Evolutionary conservation across 2,797 vertebrate genomes (phyloP).

Genomic region (Coregonus sp.): DNA sequence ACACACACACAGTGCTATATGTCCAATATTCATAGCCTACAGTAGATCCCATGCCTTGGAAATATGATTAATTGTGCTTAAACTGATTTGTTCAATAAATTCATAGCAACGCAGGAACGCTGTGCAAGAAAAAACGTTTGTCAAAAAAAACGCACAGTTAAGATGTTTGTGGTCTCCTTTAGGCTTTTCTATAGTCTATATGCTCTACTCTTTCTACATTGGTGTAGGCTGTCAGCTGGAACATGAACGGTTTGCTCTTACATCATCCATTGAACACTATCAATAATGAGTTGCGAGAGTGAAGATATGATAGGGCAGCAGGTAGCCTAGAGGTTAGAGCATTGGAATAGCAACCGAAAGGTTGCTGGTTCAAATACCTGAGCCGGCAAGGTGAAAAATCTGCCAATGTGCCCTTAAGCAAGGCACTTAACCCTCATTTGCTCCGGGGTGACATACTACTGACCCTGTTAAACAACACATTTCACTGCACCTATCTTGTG

Average conservation of each 20-base stretch:
- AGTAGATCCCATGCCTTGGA: background rate
- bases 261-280: conserved; percentile 47
- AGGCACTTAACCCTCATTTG: too few species aligned
- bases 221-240: conserved; percentile 61
- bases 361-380: too few species aligned
- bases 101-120: conserved; percentile 20
- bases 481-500: too few species aligned
- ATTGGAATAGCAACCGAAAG: too few species aligned
- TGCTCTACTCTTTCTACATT: conserved; percentile 41
- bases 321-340: too few species aligned
- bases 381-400: too few species aligned
- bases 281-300: conserved; percentile 20
- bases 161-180: conserved; percentile 23
- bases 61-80: conserved; percentile 30
- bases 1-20: conserved; percentile 20
- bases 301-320: too few species aligned
- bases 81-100: conserved; percentile 15
- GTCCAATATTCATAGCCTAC: background rate
- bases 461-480: too few species aligned
- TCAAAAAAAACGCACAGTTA: background rate
- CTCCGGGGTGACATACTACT: too few species aligned
- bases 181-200: conserved; percentile 43
- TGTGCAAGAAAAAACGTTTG: background rate
- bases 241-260: conserved; percentile 53
- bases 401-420: too few species aligned